phyloP scores from a whole-genome alignment of 2,797 vertebrate species.

The Tragopan temminckii region DNA sequence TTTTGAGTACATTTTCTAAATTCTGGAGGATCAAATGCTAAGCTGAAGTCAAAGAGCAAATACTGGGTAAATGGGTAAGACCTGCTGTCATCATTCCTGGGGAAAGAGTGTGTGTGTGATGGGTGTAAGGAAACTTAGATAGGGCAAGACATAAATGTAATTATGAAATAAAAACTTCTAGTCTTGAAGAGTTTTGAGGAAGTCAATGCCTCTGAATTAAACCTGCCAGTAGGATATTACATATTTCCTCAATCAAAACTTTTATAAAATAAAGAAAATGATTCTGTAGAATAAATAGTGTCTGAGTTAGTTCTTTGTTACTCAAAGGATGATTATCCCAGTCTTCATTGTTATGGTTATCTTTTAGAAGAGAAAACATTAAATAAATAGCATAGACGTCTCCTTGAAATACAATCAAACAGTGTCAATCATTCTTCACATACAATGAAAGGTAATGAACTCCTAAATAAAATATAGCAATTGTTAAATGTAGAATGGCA shows the following conservation, averaged over 20 bases:
- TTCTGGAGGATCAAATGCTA: not conserved
- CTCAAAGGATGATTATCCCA: not conserved
- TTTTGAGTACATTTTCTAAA: not conserved
- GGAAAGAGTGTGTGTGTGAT: not conserved
- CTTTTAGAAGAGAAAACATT: not conserved
- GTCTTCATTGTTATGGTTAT: not conserved
- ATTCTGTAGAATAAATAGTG: not conserved
- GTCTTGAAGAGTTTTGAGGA: not conserved
- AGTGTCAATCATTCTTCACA: not conserved
- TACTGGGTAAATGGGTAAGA: not conserved
- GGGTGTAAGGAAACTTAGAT: not conserved
- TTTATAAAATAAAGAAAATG: not conserved
- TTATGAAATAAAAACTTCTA: not conserved
- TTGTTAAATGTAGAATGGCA: not conserved
- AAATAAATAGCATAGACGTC: not conserved
- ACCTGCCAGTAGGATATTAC: not conserved
- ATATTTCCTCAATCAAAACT: not conserved
- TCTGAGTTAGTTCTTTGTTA: not conserved
- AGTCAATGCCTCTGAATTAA: not conserved
- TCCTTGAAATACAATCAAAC: not conserved
- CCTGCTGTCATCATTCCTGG: not conserved
- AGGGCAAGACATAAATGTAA: not conserved
- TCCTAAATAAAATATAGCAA: not conserved
- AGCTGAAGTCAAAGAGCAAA: not conserved
- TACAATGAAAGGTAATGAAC: not conserved